Base-by-base conservation (phyloP, 2,888 invertebrate species). In the Sphaerophoria taeniata region DNA sequence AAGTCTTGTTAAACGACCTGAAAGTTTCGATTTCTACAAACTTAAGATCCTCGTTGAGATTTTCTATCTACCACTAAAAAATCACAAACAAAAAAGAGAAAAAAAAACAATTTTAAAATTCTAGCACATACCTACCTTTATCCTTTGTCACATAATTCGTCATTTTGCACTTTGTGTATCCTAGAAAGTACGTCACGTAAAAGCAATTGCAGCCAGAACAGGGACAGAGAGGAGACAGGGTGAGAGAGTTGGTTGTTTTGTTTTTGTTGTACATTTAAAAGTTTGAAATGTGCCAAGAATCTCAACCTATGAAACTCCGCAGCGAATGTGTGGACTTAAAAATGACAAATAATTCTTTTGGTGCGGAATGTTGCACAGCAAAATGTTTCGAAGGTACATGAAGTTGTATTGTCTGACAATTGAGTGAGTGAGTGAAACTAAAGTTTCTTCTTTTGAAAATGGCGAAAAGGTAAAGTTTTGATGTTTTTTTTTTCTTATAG, bases 61-160 rank as follows among this genome's bases (percentile, higher is more conserved):
- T 63, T 63, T 33, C 2, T 63, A 63, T 47, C 47, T 49, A 34
- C 34, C 49, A 63, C 47, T 63, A 63, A 63, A 34, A 24, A 24
- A 24, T 24, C 24, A 2, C 24, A 24, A 24, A 24, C 24, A 24
- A 24, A 24, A 24, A 24, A 24, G 2, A 24, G 24, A 24, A 24
- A 24, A 24, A n/a, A 24, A 24, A 58, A n/a, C n/a, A n/a, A n/a
- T n/a, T n/a, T 76, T 60, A 69, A 82, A 82, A 72, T 69, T 67
- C 67, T 72, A 60, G 55, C 75, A 76, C 74, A 83, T 75, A 70
- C 71, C 51, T 67, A 70, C 71, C 51, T 67, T 36, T 34, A 60
- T 74, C 55, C 79, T 79, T 79, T 84, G 79, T 84, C 83, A 84
- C 61, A 82, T 73, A 77, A 82, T 76, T 82, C 82, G 72, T 82